Conservation (phyloP, 2,797 vertebrate genomes). For the Mareca strepera region DNA sequence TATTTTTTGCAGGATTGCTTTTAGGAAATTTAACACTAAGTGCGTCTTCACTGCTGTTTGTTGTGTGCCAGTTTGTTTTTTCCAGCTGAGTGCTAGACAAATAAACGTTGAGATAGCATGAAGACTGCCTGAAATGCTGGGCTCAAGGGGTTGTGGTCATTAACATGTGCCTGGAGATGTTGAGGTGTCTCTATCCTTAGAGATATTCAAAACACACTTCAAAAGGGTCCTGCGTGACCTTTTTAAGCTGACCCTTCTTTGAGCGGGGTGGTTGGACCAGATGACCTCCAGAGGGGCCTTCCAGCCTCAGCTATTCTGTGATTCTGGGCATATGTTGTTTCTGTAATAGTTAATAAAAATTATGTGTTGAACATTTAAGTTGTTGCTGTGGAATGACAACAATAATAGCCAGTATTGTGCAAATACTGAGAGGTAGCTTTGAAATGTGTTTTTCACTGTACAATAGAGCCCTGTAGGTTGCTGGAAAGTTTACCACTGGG, state of each 20-base stretch:
- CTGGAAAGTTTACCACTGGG: background rate
- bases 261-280: background rate
- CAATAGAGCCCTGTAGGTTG: background rate
- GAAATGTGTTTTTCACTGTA: background rate
- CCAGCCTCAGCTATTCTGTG: background rate
- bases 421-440: background rate
- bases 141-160: background rate
- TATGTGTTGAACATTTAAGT: fast-evolving
- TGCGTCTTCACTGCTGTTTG: background rate
- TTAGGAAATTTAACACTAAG: background rate
- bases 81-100: background rate
- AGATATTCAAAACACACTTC: background rate
- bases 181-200: background rate
- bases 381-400: background rate
- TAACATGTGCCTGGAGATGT: background rate
- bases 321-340: background rate
- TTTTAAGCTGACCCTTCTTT: background rate
- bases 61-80: background rate
- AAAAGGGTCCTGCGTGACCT: background rate
- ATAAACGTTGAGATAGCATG: background rate
- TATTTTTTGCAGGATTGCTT: background rate
- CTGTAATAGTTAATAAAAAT: background rate
- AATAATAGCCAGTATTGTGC: background rate
- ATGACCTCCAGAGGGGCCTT: background rate
- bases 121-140: background rate